Base-by-base conservation (phyloP, 1,140 invertebrate species). In the Wiebesia pumilae region DNA sequence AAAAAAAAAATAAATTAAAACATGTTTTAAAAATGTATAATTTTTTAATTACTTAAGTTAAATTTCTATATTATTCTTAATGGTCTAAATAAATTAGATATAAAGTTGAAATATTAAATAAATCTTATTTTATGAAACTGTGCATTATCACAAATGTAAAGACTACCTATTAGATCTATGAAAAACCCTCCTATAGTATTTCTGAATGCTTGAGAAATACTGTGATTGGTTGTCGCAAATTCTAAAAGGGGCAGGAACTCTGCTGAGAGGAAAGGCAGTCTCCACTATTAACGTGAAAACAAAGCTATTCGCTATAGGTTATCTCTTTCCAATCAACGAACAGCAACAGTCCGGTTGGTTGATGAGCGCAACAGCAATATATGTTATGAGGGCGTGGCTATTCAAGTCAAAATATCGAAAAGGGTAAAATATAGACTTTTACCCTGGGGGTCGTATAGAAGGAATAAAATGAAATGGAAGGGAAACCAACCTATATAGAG, bases 281-380 rank as follows among this genome's bases (percentile, higher is more conserved):
- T 71, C 81, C 47, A 40, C 71, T 75, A n/a, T 75, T 58, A 73
- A 30, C 65, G 30, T 38, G 69, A 33, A 83, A 73, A 75, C 81
- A 73, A 83, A 54, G 51, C 81, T 40, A 75, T 83, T 73, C 65
- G 69, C 69, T 47, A 38, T 73, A 83, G 51, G 51, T 58, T 69
- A 33, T 40, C n/a, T 83, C 69, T 82, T 82, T 82, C 67, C 81
- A 73, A 83, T 83, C 81, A 71, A 75, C 69, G 51, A 24, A 75
- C 47, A 73, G 81, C 51, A 43, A 33, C 16, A 33, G 33, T n/a
- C 35, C 30, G 71, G 35, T 75, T 58, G 33, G 43, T 62, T 83
- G 81, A 62, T 83, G n/a, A 75, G 33, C 21, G 47, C 71, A 75
- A 62, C 21, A 75, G 81, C 43, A 75, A 83, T 67, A 83, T 71